Base-by-base conservation (phyloP, 2,888 invertebrate genomes). In the Tillus elongatus region DNA sequence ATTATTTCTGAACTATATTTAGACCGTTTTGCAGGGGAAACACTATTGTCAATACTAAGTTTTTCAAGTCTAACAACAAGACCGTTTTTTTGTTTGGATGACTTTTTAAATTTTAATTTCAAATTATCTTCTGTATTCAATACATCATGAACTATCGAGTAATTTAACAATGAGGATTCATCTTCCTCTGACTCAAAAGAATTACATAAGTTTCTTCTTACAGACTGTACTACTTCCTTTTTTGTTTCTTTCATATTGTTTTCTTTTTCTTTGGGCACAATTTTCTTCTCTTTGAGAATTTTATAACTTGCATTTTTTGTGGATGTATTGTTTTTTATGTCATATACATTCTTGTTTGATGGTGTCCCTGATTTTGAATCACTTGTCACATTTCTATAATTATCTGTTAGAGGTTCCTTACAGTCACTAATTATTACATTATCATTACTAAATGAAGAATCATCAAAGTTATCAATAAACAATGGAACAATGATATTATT, bases 401-500 rank as follows among this genome's bases (percentile, higher is more conserved):
- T 19, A n/a, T 19, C n/a, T 19, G 6, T 19, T 19, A 8, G 24
- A 8, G n/a, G 24, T 19, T 19, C n/a, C 13, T n/a, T 27, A 30
- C 14, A 15, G 16, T 31, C 24, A 6, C 15, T 15, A 4, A 19
- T 30, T 31, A 38, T 28, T 12, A 41, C 15, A n/a, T n/a, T 19
- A n/a, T 6, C 6, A n/a, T 19, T 19, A n/a, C n/a, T 19, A 8
- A 6, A 8, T 19, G 6, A n/a, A 8, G n/a, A n/a, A 8, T 19
- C n/a, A 14, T n/a, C 15, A 30, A 15, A 15, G 16, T 31, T 15
- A 6, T 15, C 15, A 4, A 19, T 30, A 35, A 38, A 28, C 10
- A 41, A 15, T 8, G 38, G 38, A 2, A 19, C 14, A 13, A 40
- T 19, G n/a, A 12, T 16, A 8, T 14, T 16, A 16, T 15, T 8